A percentile compares a stretch with the other conserved stretches of the same genome.
phyloP scores from a whole-genome alignment of 2,113 vertebrate genomes.

The Cyprinodon variegatus region DNA sequence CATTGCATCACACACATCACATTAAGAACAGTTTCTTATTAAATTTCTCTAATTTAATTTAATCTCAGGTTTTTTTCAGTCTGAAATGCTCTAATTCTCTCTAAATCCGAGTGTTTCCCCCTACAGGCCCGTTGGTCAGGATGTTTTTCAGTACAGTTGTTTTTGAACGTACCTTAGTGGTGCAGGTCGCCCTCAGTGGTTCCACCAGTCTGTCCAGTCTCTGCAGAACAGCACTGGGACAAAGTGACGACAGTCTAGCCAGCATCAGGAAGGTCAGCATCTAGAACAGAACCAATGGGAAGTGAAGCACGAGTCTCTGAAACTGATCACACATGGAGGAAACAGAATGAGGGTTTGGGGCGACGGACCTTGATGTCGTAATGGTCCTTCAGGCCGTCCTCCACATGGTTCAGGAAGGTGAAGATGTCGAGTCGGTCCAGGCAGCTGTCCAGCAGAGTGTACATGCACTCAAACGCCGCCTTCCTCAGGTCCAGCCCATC shows the following conservation, averaged over 20 bases:
- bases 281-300: slow-evolving; percentile 65
- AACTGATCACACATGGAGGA: background rate
- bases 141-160: too few relatives aligned
- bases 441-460: slow-evolving; percentile 97
- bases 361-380: slow-evolving; percentile 95
- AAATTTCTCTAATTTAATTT: too few relatives aligned
- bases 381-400: slow-evolving; percentile 98
- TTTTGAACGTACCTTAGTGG: slow-evolving; percentile 65
- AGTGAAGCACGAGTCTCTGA: background rate
- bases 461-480: slow-evolving; percentile 99
- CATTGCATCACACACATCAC: too few relatives aligned
- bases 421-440: slow-evolving; percentile 98
- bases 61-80: too few relatives aligned
- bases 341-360: too few relatives aligned
- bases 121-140: too few relatives aligned
- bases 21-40: too few relatives aligned
- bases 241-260: slow-evolving; percentile 93
- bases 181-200: slow-evolving; percentile 92
- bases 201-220: slow-evolving; percentile 96
- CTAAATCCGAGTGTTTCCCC: too few relatives aligned
- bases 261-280: slow-evolving; percentile 99
- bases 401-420: slow-evolving; percentile 98
- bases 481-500: slow-evolving; percentile 96
- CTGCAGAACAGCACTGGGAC: slow-evolving; percentile 96
- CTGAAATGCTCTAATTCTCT: too few relatives aligned